phyloP scores from a whole-genome alignment of 2,113 vertebrate species.

The Dermatemys mawii region DNA sequence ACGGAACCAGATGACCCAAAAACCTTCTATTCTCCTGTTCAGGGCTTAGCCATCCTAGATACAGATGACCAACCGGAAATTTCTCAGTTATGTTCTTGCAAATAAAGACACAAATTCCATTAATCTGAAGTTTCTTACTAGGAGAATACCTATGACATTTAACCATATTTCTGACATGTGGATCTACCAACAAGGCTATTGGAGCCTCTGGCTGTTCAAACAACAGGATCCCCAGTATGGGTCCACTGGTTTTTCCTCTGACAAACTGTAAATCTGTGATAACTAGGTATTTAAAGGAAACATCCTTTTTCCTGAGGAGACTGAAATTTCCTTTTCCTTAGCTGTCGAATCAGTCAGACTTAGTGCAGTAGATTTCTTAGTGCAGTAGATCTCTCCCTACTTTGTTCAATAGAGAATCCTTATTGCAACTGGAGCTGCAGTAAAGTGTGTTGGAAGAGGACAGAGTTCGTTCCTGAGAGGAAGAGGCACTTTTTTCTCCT shows the following conservation, averaged over 20 bases:
- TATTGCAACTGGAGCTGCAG: neutral
- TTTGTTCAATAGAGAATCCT: neutral
- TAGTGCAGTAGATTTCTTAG: no score
- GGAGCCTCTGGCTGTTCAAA: neutral
- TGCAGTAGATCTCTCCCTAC: neutral
- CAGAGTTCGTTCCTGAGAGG: neutral
- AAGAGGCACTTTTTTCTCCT: rapidly evolving
- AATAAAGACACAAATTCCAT: neutral
- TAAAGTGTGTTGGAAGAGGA: neutral
- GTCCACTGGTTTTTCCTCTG: neutral
- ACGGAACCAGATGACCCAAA: neutral
- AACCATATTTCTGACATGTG: neutral
- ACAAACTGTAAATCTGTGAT: rapidly evolving
- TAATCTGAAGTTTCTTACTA: neutral
- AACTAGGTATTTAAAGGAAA: neutral
- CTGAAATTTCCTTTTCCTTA: neutral
- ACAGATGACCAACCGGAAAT: neutral
- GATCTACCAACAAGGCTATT: neutral
- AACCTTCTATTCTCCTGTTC: neutral
- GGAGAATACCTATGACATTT: neutral
- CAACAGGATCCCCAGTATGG: neutral
- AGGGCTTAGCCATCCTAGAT: neutral
- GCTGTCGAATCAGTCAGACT: neutral
- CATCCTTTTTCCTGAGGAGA: neutral
- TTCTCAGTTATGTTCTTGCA: neutral